Evolutionary conservation across 2,797 vertebrate genomes (phyloP), one percentile per base, ranked within the genome.

Genomic region (Bovichtus diacanthus): DNA sequence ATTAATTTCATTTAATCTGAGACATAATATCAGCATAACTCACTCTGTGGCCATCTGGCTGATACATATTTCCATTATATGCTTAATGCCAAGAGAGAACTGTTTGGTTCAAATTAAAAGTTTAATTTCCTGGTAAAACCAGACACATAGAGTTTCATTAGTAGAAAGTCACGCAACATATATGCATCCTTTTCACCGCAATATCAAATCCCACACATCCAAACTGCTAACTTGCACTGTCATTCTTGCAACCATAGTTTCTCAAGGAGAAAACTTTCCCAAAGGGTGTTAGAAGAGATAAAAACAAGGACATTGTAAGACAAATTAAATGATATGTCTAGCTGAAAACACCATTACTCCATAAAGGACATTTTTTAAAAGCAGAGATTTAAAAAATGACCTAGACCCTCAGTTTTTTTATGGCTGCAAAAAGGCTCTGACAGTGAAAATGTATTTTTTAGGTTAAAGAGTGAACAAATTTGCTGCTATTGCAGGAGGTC

Each of bases 391-490:
- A n/a, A 81, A 46, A 74, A 43, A 46, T 70, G 6, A 27, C 4
- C 9, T 12, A 4, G 36, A 46, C 46, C 3, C 7, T 49, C 10
- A 2, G 2, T 5, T 59, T 41, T 56, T 38, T 34, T 70, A 38
- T 39, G 19, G 43, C 25, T 47, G 34, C 6, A 55, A 56, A 73
- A 60, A 29, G 11, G 2, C 21, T 66, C 47, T 19, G 36, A 55
- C 21, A 27, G 13, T 21, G 6, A 58, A 49, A 2, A 9, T 68
- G 44, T 54, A 6, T 41, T 3, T 38, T 75, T 51, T 55, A 59
- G n/a, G 41, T 79, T 29, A 65, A 81, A 73, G 21, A 68, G 66
- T 51, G 13, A 74, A 49, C 18, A 56, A 8, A 66, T 67, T 36
- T 62, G 21, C 21, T 59, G 59, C 58, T 27, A 29, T 47, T 69